Base-by-base conservation (phyloP, 2,888 invertebrate species). In the Apotomis capreana region DNA sequence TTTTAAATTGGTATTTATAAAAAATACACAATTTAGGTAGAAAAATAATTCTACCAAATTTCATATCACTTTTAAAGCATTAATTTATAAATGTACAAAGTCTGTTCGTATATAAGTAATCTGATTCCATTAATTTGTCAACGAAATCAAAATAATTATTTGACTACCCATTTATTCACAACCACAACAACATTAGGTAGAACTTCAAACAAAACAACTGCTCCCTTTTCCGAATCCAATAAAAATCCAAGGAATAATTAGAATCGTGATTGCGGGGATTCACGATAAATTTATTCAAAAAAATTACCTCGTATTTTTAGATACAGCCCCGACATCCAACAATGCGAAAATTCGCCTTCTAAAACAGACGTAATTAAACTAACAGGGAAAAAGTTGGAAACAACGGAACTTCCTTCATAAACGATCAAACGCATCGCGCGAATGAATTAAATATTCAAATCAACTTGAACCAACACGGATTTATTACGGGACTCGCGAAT, bases 381-480 rank as follows among this genome's bases (percentile, higher is more conserved):
- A 68, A 62, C 26, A 62, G 62, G 60, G 40, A 70, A 59, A 65
- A 67, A 57, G 63, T 69, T 61, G 55, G 36, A 26, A 60, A 26
- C 13, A 58, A 52, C 55, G 55, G 64, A 70, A 71, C 51, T 61
- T 54, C 46, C 49, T 62, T 67, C 61, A 71, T 65, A 60, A 70
- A 60, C 67, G 67, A 71, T 67, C 67, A 51, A 67, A 71, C 65
- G 70, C 60, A 67, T 57, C 55, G 55, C 57, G 40, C 12, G 36
- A 54, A 67, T 49, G 51, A 71, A 71, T 67, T 71, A 67, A 71
- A 67, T 71, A 70, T 70, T 67, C 70, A 67, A 67, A 67, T 70
- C 65, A 67, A 67, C 55, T 71, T 67, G 65, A 61, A 57, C 55
- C 61, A 57, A 61, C 67, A 13, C 61, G 49, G 70, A 67, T 71